A percentile compares a stretch with the other conserved stretches of the same genome.
Conservation (phyloP, 2,113 vertebrate species). For the Eleginops maclovinus region DNA sequence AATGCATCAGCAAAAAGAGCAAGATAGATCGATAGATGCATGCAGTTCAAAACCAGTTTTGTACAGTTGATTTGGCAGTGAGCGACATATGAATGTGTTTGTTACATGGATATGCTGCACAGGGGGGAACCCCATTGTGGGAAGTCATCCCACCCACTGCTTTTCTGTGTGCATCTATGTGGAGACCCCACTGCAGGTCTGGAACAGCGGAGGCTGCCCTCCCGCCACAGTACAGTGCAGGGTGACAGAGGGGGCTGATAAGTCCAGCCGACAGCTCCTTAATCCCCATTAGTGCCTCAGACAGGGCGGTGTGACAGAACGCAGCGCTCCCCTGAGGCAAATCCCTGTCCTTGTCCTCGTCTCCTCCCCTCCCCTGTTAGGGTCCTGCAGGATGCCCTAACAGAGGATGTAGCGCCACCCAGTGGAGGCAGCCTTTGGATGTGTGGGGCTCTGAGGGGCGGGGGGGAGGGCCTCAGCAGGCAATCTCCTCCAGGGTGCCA, state of each 20-base stretch:
- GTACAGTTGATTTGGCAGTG: slow-evolving; percentile 78
- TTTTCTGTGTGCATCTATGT: slow-evolving; percentile 45
- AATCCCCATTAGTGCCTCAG: slow-evolving; percentile 69
- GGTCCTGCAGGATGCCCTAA: slow-evolving; percentile 41
- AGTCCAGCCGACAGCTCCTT: slow-evolving; percentile 75
- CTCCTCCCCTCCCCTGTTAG: slow-evolving; percentile 46
- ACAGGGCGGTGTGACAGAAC: slow-evolving; percentile 71
- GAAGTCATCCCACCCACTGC: slow-evolving; percentile 10
- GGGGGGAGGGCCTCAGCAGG: slow-evolving; percentile 88
- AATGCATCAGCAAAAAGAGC: slow-evolving; percentile 70
- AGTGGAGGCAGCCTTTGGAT: slow-evolving; percentile 29
- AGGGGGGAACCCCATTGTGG: slow-evolving; percentile 28
- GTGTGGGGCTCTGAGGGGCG: slow-evolving; percentile 39
- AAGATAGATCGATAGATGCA: slow-evolving; percentile 65
- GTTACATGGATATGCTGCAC: slow-evolving; percentile 66
- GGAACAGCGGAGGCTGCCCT: slow-evolving; percentile 38
- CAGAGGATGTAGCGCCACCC: slow-evolving; percentile 43
- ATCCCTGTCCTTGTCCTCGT: slow-evolving; percentile 39
- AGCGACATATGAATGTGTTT: slow-evolving; percentile 66
- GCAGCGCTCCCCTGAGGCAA: slow-evolving; percentile 79
- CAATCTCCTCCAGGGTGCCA: slow-evolving; percentile 95
- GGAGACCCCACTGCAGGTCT: slow-evolving; percentile 36
- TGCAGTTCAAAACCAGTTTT: slow-evolving; percentile 70
- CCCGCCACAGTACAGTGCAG: slow-evolving; percentile 41
- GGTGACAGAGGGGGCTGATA: slow-evolving; percentile 73